Percentiles rank a stretch among this genome's conserved stretches.
Conservation (phyloP, 2,113 vertebrate species). For the Nanorana parkeri region DNA sequence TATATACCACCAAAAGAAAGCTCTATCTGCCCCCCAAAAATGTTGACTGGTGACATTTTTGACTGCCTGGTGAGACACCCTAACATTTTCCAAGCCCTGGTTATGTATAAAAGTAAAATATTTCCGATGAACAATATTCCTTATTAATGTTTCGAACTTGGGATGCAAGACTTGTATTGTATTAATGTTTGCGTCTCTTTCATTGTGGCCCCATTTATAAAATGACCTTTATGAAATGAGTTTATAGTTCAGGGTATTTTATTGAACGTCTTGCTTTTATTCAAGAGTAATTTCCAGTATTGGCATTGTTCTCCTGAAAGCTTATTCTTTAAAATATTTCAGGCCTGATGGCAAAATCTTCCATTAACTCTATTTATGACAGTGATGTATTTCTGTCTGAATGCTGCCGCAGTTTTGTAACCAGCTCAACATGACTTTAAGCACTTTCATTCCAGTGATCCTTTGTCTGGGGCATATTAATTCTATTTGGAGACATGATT, state of each 20-base stretch:
- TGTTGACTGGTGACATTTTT: no score
- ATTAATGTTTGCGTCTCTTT: no score
- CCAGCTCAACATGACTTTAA: conserved; percentile 5
- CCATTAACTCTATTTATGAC: conserved; percentile 25
- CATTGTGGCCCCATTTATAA: no score
- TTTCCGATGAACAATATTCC: no score
- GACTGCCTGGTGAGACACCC: no score
- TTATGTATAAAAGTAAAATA: no score
- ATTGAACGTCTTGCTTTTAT: conserved; percentile 6
- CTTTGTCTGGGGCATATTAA: conserved; percentile 40
- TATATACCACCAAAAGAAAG: no score
- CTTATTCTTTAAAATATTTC: conserved; percentile 20
- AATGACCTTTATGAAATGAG: conserved; percentile 6
- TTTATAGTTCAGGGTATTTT: background rate
- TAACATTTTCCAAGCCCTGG: no score
- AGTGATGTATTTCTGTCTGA: conserved; percentile 38
- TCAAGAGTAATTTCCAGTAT: background rate
- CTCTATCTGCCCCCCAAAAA: no score
- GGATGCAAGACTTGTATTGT: no score
- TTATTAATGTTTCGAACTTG: no score
- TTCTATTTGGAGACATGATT: conserved; percentile 25
- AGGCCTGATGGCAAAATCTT: conserved; percentile 37
- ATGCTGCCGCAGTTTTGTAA: background rate
- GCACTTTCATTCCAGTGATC: background rate
- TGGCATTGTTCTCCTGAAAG: conserved; percentile 34